Percentiles rank a stretch among this genome's conserved stretches.
These are phyloP conservation scores for Calcarius ornatus DNA, from an alignment of 2,113 vertebrate genomes.

Conservation along the genomic window DNA sequence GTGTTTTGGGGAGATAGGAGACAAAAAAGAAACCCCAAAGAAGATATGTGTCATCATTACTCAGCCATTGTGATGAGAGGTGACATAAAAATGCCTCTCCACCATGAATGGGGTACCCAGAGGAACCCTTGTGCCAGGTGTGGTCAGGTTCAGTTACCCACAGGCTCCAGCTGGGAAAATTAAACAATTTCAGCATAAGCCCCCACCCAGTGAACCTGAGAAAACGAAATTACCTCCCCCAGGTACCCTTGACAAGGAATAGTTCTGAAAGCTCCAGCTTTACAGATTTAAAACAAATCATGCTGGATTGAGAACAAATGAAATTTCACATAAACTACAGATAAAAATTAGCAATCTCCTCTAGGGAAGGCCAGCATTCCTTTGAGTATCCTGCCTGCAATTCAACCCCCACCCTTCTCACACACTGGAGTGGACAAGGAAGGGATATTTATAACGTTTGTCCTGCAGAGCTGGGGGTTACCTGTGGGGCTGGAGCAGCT, in stretches of 20 bases:
- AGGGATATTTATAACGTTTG: neutral
- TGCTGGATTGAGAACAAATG: neutral
- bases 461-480: neutral
- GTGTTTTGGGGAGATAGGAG: conserved; percentile 33
- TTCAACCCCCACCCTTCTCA: neutral
- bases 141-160: neutral
- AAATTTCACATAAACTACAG: neutral
- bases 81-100: conserved; percentile 7
- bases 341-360: neutral
- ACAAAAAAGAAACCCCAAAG: conserved; percentile 47
- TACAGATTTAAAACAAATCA: neutral
- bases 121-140: conserved; percentile 8
- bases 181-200: neutral
- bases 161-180: neutral
- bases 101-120: neutral
- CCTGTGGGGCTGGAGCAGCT: neutral
- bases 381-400: neutral
- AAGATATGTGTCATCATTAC: neutral
- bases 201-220: neutral
- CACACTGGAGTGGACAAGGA: neutral
- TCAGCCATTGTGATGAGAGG: neutral
- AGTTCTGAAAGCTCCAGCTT: neutral
- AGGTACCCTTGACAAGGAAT: neutral
- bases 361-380: neutral
- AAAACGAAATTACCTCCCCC: neutral